phyloP scores from a whole-genome alignment of 2,113 vertebrate genomes.

The Salvelinus sp. region DNA sequence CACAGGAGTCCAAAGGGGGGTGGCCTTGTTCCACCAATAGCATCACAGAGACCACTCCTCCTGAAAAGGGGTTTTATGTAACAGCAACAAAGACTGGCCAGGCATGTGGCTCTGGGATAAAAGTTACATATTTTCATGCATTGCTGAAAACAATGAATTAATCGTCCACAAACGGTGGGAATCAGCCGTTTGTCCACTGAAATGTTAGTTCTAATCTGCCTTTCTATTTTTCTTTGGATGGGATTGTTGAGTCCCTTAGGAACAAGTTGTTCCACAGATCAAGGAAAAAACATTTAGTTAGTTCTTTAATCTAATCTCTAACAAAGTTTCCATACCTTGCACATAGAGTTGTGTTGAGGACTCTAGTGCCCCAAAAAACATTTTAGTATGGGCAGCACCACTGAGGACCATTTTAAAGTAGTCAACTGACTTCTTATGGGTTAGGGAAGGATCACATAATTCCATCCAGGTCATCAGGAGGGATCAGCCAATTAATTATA shows the following conservation, averaged over 20 bases:
- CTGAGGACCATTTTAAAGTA: too few relatives aligned
- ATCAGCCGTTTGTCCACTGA: conserved; percentile 17
- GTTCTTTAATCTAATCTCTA: background rate
- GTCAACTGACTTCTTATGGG: too few relatives aligned
- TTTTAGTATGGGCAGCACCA: background rate
- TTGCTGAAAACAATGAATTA: conserved; percentile 48
- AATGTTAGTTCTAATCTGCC: conserved; percentile 6
- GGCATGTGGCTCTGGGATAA: conserved; percentile 30
- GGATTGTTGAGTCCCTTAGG: too few relatives aligned
- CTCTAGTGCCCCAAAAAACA: background rate
- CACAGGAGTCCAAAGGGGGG: conserved; percentile 24
- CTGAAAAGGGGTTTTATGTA: conserved; percentile 41
- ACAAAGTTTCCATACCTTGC: background rate
- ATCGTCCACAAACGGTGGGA: conserved; percentile 4
- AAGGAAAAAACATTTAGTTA: background rate
- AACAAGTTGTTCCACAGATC: background rate
- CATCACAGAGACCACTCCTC: conserved; percentile 1
- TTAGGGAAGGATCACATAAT: too few relatives aligned
- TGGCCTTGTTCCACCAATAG: conserved; percentile 52
- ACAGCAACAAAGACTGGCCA: conserved; percentile 31
- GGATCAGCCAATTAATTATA: too few relatives aligned
- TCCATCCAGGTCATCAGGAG: too few relatives aligned
- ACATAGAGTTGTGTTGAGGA: background rate
- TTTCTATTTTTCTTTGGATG: background rate
- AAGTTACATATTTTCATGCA: conserved; percentile 44